A percentile compares a stretch with the other conserved stretches of the same genome.
Evolutionary conservation across 2,888 invertebrate species (phyloP).

Genomic region (Leptinotarsa haldemani): DNA sequence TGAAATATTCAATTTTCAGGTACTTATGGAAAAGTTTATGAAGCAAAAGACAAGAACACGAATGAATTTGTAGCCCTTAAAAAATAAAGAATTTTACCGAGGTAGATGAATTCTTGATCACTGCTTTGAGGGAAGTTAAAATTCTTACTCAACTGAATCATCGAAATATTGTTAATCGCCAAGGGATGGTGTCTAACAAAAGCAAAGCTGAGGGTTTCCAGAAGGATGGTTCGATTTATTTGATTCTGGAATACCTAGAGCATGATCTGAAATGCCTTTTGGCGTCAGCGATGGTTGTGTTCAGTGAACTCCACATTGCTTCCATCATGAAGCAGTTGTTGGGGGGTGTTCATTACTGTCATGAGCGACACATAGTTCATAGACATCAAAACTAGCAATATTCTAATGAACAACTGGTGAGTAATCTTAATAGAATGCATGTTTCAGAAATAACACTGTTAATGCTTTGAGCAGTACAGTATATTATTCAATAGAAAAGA

Average conservation of each 20-base stretch:
- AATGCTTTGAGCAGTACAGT: not conserved
- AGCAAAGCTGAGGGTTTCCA: conserved; percentile 76
- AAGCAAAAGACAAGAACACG: conserved; percentile 84
- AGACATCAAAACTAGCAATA: conserved; percentile 99
- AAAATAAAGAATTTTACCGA: conserved; percentile 97
- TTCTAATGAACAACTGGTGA: conserved; percentile 98
- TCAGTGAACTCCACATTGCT: conserved; percentile 94
- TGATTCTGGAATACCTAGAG: conserved; percentile 99
- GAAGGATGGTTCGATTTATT: conserved; percentile 82
- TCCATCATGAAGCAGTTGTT: conserved; percentile 97
- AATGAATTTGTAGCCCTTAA: conserved; percentile 89
- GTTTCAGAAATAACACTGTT: not conserved
- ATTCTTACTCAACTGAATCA: conserved; percentile 96
- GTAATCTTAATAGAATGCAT: conserved; percentile 45
- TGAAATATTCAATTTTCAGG: conserved; percentile 62
- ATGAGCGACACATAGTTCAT: conserved; percentile 97
- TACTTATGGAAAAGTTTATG: conserved; percentile 98
- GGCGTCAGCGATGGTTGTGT: conserved; percentile 96
- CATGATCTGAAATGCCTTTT: conserved; percentile 98
- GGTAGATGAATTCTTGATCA: conserved; percentile 98
- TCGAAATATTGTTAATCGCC: conserved; percentile 95
- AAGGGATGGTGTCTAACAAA: conserved; percentile 94
- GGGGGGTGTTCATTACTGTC: conserved; percentile 97
- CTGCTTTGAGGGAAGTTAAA: conserved; percentile 97
- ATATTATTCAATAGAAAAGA: not conserved